phyloP scores from a whole-genome alignment of 1,140 invertebrate species.

The Magallana ariakensis region DNA sequence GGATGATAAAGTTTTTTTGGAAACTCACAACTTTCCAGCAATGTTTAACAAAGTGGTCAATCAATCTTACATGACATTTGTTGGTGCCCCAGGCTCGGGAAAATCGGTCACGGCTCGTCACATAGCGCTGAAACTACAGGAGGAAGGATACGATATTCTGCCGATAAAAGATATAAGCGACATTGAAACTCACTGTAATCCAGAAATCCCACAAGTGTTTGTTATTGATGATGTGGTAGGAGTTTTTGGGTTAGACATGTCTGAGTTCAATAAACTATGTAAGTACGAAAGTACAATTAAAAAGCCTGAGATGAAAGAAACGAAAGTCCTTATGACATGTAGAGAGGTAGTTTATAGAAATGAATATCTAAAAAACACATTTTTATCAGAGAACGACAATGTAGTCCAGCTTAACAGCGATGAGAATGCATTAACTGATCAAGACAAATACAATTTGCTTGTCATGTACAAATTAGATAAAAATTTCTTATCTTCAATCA shows the following conservation, averaged over 20 bases:
- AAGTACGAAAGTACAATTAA: background rate
- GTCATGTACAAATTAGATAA: background rate
- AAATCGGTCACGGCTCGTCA: constrained; percentile 4
- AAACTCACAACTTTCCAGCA: background rate
- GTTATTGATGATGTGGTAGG: constrained; percentile 36
- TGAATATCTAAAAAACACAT: background rate
- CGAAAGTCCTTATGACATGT: background rate
- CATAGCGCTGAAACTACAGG: background rate
- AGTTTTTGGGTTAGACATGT: background rate
- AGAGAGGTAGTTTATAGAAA: background rate
- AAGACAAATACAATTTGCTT: background rate
- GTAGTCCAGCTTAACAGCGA: background rate
- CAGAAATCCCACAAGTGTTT: background rate
- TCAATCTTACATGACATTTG: background rate
- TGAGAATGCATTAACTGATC: background rate
- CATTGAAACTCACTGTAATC: background rate
- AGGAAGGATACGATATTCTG: background rate
- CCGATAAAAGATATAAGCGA: background rate
- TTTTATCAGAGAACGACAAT: background rate
- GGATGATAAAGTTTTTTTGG: background rate
- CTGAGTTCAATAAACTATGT: background rate
- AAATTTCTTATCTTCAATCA: background rate
- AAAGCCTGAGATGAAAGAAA: background rate
- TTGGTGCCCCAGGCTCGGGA: background rate
- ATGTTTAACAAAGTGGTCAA: background rate